Conservation (phyloP, 1,140 invertebrate genomes). For the Drosophila novamexicana region DNA sequence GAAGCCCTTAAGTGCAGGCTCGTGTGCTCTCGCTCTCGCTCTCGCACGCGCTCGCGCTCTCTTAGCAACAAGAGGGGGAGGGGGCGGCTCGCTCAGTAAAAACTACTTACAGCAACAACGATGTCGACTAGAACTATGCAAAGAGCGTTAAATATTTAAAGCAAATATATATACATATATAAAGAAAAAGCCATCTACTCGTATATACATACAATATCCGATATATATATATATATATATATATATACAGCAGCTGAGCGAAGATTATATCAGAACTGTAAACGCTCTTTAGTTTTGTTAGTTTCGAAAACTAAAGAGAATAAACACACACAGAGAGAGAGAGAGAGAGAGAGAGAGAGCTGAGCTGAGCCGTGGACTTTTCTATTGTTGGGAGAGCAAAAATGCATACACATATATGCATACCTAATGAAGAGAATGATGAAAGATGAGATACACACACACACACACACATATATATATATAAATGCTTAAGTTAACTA, state of each 20-base stretch:
- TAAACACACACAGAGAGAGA: no score
- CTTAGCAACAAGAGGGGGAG: neutral
- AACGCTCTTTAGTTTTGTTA: constrained; percentile 29
- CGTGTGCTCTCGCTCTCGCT: constrained; percentile 10
- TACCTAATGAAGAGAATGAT: constrained; percentile 37
- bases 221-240: constrained; percentile 11
- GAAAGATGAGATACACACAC: constrained; percentile 1
- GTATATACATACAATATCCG: constrained; percentile 31
- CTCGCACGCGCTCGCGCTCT: constrained; percentile 15
- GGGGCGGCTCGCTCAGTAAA: constrained; percentile 21
- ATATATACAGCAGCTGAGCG: constrained; percentile 11
- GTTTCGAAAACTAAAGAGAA: constrained; percentile 4
- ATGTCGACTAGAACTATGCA: constrained; percentile 25
- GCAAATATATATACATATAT: neutral
- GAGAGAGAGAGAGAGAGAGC: neutral
- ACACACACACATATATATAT: neutral
- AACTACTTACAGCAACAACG: constrained; percentile 30
- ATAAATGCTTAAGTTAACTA: constrained; percentile 63
- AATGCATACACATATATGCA: constrained; percentile 11
- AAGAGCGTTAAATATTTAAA: constrained; percentile 20
- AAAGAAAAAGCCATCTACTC: constrained; percentile 2
- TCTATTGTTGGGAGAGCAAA: constrained; percentile 13
- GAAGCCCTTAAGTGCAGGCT: constrained; percentile 8
- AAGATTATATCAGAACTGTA: constrained; percentile 24
- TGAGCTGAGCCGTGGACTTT: constrained; percentile 18